Evolutionary conservation across 2,888 invertebrate species (phyloP).

Genomic region (Lingula anatina): DNA sequence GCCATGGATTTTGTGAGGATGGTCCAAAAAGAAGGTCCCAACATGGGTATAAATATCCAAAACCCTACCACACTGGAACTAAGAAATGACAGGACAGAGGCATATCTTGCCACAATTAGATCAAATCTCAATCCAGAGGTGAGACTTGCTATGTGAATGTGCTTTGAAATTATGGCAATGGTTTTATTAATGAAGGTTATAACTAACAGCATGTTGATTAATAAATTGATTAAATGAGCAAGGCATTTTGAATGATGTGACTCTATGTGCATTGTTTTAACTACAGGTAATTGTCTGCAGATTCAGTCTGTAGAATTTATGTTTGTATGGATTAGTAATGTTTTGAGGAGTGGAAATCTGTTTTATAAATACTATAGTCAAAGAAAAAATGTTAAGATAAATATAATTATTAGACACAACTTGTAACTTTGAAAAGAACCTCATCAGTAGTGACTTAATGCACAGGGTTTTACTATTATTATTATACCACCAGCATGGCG

Average conservation of each 20-base stretch:
- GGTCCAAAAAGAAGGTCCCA: conserved; percentile 54
- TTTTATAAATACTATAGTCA: no score
- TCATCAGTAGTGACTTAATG: background rate
- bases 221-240: no score
- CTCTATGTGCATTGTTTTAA: background rate
- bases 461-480: no score
- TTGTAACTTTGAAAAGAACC: background rate
- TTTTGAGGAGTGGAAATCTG: no score
- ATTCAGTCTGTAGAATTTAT: no score
- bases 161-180: no score
- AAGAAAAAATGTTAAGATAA: no score
- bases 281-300: no score
- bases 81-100: conserved; percentile 67
- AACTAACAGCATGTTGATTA: no score
- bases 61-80: conserved; percentile 61
- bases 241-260: background rate
- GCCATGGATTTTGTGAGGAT: conserved; percentile 57
- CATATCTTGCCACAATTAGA: conserved; percentile 46
- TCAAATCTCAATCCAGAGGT: conserved; percentile 35
- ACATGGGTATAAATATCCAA: conserved; percentile 66
- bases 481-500: no score
- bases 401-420: background rate
- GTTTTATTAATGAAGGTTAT: no score
- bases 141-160: conserved; percentile 4
- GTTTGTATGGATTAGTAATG: no score